Evolutionary conservation across 1,140 invertebrate genomes (phyloP).

Genomic region (Mylabris phalerata): DNA sequence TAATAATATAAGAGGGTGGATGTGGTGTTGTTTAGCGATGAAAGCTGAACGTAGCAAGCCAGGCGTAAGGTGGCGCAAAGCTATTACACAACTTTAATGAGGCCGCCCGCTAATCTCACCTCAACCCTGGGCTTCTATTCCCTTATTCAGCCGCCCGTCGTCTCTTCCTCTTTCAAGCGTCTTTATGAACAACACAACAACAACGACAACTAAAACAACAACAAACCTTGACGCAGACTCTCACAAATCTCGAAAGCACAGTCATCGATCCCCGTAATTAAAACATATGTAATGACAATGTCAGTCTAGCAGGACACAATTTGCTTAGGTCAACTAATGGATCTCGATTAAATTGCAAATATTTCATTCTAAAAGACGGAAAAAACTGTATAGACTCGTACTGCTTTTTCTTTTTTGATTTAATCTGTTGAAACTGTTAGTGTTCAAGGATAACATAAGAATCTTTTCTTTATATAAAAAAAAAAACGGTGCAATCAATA

Average conservation of each 20-base stretch:
- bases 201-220: too few species aligned
- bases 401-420: neutral
- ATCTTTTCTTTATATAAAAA: neutral
- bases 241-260: conserved; percentile 25
- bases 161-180: conserved; percentile 10
- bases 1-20: conserved; percentile 6
- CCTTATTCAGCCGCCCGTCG: conserved; percentile 2
- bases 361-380: too few species aligned
- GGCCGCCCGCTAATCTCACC: conserved; percentile 33
- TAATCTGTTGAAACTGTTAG: neutral
- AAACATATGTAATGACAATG: conserved; percentile 29
- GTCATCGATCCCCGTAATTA: conserved; percentile 30
- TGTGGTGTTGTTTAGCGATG: conserved; percentile 20
- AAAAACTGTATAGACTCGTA: neutral
- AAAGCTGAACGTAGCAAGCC: conserved; percentile 22
- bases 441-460: conserved; percentile 8
- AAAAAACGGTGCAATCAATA: neutral
- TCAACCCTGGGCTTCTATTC: conserved; percentile 7
- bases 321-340: neutral
- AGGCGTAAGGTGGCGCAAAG: conserved; percentile 31
- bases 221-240: conserved; percentile 7
- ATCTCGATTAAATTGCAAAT: too few species aligned
- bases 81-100: conserved; percentile 38
- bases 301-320: neutral
- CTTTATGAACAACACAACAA: conserved; percentile 9